Conservation (phyloP, 2,113 vertebrate species). For the Nerophis ophidion region DNA sequence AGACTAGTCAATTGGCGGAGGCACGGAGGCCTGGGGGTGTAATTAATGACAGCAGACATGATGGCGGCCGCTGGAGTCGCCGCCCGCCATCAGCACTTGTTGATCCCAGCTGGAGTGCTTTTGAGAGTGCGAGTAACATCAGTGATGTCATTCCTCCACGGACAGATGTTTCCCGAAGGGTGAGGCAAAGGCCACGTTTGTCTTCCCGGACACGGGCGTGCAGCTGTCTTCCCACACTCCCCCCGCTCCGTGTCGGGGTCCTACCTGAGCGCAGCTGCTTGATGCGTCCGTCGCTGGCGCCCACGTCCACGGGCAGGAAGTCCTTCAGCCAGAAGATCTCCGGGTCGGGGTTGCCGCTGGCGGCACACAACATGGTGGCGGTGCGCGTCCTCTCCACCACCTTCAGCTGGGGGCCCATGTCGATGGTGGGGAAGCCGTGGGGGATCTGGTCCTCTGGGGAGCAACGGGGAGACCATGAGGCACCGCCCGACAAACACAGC, state of each 20-base stretch:
- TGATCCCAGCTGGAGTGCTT: no score
- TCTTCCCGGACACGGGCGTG: no score
- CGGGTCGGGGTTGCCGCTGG: slow-evolving; percentile 91
- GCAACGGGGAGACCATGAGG: no score
- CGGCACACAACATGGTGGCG: slow-evolving; percentile 95
- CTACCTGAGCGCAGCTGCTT: slow-evolving; percentile 97
- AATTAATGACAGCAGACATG: slow-evolving; percentile 20
- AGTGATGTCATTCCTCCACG: no score
- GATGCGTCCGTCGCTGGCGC: slow-evolving; percentile 85
- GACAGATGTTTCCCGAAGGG: no score
- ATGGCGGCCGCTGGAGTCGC: background rate
- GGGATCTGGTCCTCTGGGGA: slow-evolving; percentile 89
- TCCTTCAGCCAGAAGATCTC: slow-evolving; percentile 99
- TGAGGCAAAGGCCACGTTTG: no score
- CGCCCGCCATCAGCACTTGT: background rate
- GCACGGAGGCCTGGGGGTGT: slow-evolving; percentile 31
- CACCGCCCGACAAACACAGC: no score
- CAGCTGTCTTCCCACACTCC: slow-evolving; percentile 8
- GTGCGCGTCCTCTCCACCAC: slow-evolving; percentile 94
- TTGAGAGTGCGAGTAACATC: no score
- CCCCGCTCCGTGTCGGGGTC: background rate
- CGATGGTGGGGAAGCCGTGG: slow-evolving; percentile 88
- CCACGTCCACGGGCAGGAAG: slow-evolving; percentile 90
- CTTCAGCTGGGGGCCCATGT: slow-evolving; percentile 97
- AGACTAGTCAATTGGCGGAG: slow-evolving; percentile 28